Conservation (phyloP, 2,888 invertebrate genomes). For the Pachycephus smyrnensis region DNA sequence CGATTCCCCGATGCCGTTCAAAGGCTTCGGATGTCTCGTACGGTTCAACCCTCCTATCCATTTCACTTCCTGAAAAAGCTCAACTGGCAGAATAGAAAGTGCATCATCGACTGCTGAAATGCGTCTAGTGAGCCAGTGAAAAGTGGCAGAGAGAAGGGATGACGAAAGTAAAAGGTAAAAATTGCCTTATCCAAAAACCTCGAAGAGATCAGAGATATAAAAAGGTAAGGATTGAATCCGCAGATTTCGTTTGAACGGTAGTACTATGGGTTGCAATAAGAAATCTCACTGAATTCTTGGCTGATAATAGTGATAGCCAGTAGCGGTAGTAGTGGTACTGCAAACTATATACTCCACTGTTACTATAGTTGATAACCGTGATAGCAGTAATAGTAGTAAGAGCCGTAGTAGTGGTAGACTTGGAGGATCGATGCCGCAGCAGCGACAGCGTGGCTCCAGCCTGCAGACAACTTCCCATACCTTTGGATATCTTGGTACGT, state of each 20-base stretch:
- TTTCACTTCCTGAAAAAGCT: neutral
- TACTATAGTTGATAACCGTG: neutral
- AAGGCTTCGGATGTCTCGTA: neutral
- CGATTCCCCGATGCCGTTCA: neutral
- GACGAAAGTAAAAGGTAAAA: neutral
- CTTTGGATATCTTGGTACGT: slow-evolving; percentile 9
- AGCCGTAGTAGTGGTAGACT: slow-evolving; percentile 16
- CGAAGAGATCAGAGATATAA: neutral
- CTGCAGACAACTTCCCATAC: slow-evolving; percentile 33
- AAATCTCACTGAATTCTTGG: neutral
- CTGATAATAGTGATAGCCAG: neutral
- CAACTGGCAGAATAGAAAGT: neutral
- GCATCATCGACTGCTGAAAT: neutral
- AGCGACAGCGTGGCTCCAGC: slow-evolving; percentile 63
- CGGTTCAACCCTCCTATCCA: neutral
- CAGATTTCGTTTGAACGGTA: neutral
- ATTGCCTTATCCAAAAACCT: neutral
- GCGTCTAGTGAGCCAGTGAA: neutral
- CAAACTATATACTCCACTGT: neutral
- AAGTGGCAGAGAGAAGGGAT: neutral
- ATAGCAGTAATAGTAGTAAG: neutral
- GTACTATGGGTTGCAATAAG: neutral
- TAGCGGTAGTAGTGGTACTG: neutral
- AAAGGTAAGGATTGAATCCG: neutral
- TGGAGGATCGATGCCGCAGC: slow-evolving; percentile 45